phyloP scores from a whole-genome alignment of 2,113 vertebrate species.

The Xyliphius kryptos region DNA sequence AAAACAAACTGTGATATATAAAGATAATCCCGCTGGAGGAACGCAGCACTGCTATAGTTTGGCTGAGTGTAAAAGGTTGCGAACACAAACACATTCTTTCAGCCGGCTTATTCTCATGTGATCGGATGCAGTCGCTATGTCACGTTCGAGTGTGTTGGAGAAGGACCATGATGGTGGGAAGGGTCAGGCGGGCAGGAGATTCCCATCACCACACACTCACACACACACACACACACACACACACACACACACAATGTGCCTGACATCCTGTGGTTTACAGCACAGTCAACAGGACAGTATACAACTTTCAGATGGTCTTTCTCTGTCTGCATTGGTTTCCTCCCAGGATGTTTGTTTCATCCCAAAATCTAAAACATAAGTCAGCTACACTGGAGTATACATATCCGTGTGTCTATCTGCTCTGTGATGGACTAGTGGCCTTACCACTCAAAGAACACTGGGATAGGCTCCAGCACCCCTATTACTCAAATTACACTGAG shows the following conservation, averaged over 20 bases:
- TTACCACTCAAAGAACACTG: no score
- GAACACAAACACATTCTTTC: constrained; percentile 22
- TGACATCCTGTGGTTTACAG: no score
- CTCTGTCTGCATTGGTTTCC: no score
- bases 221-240: constrained; percentile 9
- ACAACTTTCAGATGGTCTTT: no score
- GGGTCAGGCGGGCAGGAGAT: constrained; percentile 58
- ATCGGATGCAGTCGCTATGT: constrained; percentile 46
- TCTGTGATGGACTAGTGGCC: no score
- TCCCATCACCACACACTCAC: constrained; percentile 51
- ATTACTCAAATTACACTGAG: no score
- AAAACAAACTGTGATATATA: constrained; percentile 49
- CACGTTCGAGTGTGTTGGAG: constrained; percentile 50
- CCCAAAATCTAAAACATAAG: no score
- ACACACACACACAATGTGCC: not conserved
- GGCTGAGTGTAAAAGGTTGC: constrained; percentile 35
- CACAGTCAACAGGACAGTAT: no score
- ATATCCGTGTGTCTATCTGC: no score
- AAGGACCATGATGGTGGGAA: constrained; percentile 49
- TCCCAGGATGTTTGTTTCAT: no score
- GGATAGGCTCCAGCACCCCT: no score
- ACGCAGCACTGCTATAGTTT: constrained; percentile 34
- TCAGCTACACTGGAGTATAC: no score
- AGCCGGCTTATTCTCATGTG: constrained; percentile 43
- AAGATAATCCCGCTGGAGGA: constrained; percentile 55